Base-by-base conservation (phyloP, 2,888 invertebrate genomes). In the Byasa hedistus region DNA sequence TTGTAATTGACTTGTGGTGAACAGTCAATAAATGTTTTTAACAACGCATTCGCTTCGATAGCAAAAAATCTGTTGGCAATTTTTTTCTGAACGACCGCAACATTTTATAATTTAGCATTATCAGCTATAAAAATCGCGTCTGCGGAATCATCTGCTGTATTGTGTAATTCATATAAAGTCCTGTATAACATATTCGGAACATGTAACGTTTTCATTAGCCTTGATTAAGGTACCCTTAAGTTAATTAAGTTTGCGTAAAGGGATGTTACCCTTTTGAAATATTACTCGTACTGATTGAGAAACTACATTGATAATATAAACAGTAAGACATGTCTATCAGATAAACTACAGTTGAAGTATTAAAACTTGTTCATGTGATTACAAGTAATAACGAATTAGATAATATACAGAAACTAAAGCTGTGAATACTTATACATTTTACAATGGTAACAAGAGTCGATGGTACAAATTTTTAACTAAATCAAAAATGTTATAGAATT, bases 1-100 rank as follows among this genome's bases (percentile, higher is more conserved):
- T 74, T 74, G 79, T 87, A 89, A 90, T 89, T 87, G 86, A 89
- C 86, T 87, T 86, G 89, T 79, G 89, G 89, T 75, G 78, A 69
- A 71, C 73, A 76, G 32, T 65, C 80, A 79, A 82, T 84, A 83
- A 86, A 86, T 79, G 83, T 80, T 85, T 86, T 86, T 65, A n/a
- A 57, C 61, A 36, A 69, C 69, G 68, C 67, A 66, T 65, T 39
- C 27, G 66, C 58, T 55, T 44, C 60, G 62, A 21, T 19, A 48
- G 27, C 63, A 27, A 5, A 21, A 63, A 63, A 54, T 54, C 36
- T 55, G 54, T n/a, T n/a, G 22, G 22, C 44, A 7, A 52, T 64
- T 51, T 64, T 32, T 39, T 51, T 4, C 51, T 19, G 51, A n/a
- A 21, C 51, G 5, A 21, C n/a, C 2, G 0, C 51, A 21, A 1